These are phyloP conservation scores for Theodoxus fluviatilis DNA, from an alignment of 2,888 invertebrate species.

Conservation along the genomic window DNA sequence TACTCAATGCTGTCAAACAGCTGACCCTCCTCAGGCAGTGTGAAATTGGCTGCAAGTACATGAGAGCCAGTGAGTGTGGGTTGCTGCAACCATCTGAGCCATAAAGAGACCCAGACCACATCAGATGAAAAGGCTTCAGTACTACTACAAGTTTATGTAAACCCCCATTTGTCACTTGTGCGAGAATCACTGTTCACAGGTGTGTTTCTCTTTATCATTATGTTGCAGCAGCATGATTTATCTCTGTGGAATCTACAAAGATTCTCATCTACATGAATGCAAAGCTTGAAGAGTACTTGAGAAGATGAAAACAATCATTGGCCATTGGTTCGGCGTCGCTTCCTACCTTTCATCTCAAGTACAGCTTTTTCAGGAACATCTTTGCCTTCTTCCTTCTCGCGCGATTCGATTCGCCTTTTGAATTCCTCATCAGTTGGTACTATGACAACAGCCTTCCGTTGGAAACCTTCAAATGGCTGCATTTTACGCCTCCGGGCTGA, in stretches of 20 bases:
- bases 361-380: conserved; percentile 90
- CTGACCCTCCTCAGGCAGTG: conserved; percentile 77
- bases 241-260: not conserved
- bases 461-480: conserved; percentile 93
- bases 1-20: conserved; percentile 73
- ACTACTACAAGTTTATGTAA: too few relatives aligned
- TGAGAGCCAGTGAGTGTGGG: too few relatives aligned
- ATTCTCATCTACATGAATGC: conserved; percentile 17
- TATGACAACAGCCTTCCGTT: conserved; percentile 90
- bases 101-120: too few relatives aligned
- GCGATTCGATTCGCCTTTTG: conserved; percentile 80
- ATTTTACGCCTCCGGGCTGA: conserved; percentile 97
- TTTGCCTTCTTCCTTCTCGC: conserved; percentile 88
- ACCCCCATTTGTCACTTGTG: too few relatives aligned
- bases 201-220: too few relatives aligned
- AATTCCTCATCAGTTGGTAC: conserved; percentile 90
- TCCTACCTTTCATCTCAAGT: conserved; percentile 95
- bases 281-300: too few relatives aligned
- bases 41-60: conserved; percentile 79
- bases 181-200: too few relatives aligned
- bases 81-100: too few relatives aligned
- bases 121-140: too few relatives aligned
- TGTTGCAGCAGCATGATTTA: not conserved
- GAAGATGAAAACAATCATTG: conserved; percentile 27
- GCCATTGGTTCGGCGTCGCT: conserved; percentile 29